Evolutionary conservation across 2,888 invertebrate genomes (phyloP), one percentile per base, ranked within the genome.

Genomic region (Temnothorax unifasciatus): DNA sequence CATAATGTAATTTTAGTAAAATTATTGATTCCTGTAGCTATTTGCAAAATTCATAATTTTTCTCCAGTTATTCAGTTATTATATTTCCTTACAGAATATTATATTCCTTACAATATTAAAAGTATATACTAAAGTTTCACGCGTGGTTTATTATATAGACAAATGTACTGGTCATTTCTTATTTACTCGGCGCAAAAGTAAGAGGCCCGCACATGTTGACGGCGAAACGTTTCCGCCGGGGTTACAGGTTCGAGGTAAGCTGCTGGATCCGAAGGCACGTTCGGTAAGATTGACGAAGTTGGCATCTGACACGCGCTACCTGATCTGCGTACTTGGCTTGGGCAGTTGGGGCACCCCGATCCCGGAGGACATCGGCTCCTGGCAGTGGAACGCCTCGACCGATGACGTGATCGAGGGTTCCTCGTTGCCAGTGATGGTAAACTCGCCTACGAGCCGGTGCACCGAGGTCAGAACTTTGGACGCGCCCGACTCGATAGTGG

Each of bases 311-410:
- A 97, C 97, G 15, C 96, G 97, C 88, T 98, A 98, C 95, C 96
- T 97, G 89, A 97, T 98, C 92, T 98, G 98, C 95, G 98, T 98
- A 81, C 96, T 98, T 91, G 98, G 98, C 15, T 95, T 98, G 81
- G 98, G 98, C 84, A 97, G 97, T 95, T 97, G 97, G 96, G 95
- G 95, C 87, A 96, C 86, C 95, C 96, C 89, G 95, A 96, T 93
- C 96, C 96, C 94, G 6, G 94, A 94, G 73, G 93, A 93, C 84
- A 87, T 92, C n/a, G 91, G 90, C 57, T 89, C 90, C 29, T 93
- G 92, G 93, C 93, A 93, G 21, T 92, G 92, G 92, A 94, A 94
- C 84, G 92, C 92, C 41, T 92, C 94, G 9, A 92, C 96, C 90
- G 97, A 97, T 90, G 96, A 96, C 90, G 96, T 97, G 88, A 96